Evolutionary conservation across 2,888 invertebrate genomes (phyloP).

Genomic region (Cantharis lateralis): DNA sequence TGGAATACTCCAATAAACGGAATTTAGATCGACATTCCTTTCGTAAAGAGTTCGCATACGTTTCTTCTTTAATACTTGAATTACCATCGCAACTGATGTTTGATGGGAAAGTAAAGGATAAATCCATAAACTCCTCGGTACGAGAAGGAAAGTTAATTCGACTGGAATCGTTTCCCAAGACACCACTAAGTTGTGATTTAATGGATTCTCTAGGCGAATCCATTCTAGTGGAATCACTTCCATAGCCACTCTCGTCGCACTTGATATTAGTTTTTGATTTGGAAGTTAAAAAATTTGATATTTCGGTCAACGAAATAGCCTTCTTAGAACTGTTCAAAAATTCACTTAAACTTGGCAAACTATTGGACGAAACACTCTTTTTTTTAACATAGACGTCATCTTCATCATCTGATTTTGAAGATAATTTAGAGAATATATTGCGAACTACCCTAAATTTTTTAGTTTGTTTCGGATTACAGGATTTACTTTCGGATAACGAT

Average conservation of each 20-base stretch:
- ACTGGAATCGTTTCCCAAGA: constrained; percentile 17
- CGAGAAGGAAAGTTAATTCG: constrained; percentile 1
- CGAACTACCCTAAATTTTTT: constrained; percentile 45
- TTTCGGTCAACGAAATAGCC: constrained; percentile 44
- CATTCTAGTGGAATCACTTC: constrained; percentile 62
- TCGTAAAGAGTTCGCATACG: background rate
- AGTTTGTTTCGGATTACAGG: constrained; percentile 36
- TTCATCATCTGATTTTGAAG: constrained; percentile 52
- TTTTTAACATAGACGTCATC: constrained; percentile 28
- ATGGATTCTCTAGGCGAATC: constrained; percentile 60
- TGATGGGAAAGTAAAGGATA: background rate
- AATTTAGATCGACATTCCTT: constrained; percentile 14
- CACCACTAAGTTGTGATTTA: constrained; percentile 37
- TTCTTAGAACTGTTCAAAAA: constrained; percentile 45
- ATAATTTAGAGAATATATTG: constrained; percentile 42
- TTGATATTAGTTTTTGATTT: constrained; percentile 41
- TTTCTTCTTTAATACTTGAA: background rate
- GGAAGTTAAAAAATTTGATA: constrained; percentile 39
- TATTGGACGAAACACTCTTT: constrained; percentile 43
- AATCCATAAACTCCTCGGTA: background rate
- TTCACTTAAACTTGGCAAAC: constrained; percentile 48
- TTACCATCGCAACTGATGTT: background rate
- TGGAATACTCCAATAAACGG: background rate
- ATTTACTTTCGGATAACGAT: constrained; percentile 43
- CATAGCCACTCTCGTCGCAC: constrained; percentile 64